phyloP scores from a whole-genome alignment of 1,140 invertebrate species.

The Thalassaphorura encarpata region DNA sequence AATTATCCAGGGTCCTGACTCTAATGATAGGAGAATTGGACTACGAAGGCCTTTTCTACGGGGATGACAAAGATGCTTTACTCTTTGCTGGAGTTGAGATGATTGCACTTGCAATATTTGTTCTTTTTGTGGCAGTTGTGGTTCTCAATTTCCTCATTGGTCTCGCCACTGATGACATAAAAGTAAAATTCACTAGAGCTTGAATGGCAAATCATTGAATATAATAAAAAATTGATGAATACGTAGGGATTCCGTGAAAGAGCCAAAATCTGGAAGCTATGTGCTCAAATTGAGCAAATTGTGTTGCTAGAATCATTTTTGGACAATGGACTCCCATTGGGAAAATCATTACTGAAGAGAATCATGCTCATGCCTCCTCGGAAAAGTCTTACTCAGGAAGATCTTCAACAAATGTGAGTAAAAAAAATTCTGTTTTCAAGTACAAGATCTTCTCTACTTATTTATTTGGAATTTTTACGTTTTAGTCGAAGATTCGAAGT shows the following conservation, averaged over 20 bases:
- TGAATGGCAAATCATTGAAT: too few species aligned
- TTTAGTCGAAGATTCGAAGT: not conserved
- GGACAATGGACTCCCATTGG: conserved; percentile 1
- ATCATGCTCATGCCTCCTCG: conserved; percentile 8
- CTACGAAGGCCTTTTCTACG: conserved; percentile 6
- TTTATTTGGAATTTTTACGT: too few species aligned
- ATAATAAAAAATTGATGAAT: too few species aligned
- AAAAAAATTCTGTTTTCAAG: too few species aligned
- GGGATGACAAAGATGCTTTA: not conserved
- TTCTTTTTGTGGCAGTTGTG: conserved; percentile 1
- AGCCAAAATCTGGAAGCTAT: conserved; percentile 7
- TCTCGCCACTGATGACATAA: conserved; percentile 2
- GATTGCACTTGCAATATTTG: conserved; percentile 4
- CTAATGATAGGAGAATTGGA: conserved; percentile 11
- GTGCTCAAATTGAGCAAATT: conserved; percentile 6
- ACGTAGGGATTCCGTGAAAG: conserved; percentile 1
- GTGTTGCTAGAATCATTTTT: conserved; percentile 3
- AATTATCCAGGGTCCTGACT: conserved; percentile 1
- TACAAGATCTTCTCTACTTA: too few species aligned
- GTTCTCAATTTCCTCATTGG: conserved; percentile 9
- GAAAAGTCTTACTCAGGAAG: not conserved
- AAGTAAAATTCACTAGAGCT: not conserved
- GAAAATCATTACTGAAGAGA: not conserved
- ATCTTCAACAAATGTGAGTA: too few species aligned
- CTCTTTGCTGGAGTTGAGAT: conserved; percentile 2